Evolutionary conservation across 2,888 invertebrate species (phyloP), one percentile per base, ranked within the genome.

Genomic region (Tenthredo notha): DNA sequence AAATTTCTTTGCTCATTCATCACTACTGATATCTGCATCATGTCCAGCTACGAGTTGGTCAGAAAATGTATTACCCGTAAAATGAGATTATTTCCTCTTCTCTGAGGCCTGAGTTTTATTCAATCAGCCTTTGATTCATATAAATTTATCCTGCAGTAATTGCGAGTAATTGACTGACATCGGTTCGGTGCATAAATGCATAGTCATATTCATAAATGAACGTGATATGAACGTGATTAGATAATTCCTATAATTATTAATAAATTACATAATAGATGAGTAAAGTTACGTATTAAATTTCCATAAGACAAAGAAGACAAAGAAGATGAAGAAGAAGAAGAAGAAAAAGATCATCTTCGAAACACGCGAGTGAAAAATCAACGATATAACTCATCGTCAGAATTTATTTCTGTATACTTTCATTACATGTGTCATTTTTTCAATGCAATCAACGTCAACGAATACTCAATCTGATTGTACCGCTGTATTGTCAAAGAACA

Each of bases 181-280:
- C 47, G 7, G n/a, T 7, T n/a, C 1, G 7, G n/a, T 50, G 50
- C 50, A 50, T 18, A 50, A 50, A 50, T 50, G 18, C 50, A 18
- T 50, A n/a, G 50, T 54, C 54, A 54, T 54, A 54, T n/a, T n/a
- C n/a, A n/a, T 37, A 37, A 7, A 37, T 54, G n/a, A 54, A 54
- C n/a, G 54, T 54, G 54, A n/a, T 54, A n/a, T 54, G 54, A n/a
- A n/a, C 54, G 54, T 54, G 54, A 54, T 54, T 54, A 54, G 54
- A 54, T 54, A 54, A 54, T 54, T 54, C 6, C 18, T 54, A 54
- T 54, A 7, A 7, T 54, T 54, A 54, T 7, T n/a, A 54, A 54
- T 54, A n/a, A 54, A 54, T 54, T 1, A n/a, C 7, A 54, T 54
- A 6, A 54, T 1, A 54, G n/a, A 54, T 54, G 54, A 54, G 5